A percentile compares a stretch with the other conserved stretches of the same genome.
phyloP scores from a whole-genome alignment of 2,888 invertebrate species.

The Aricia artaxerxes region DNA sequence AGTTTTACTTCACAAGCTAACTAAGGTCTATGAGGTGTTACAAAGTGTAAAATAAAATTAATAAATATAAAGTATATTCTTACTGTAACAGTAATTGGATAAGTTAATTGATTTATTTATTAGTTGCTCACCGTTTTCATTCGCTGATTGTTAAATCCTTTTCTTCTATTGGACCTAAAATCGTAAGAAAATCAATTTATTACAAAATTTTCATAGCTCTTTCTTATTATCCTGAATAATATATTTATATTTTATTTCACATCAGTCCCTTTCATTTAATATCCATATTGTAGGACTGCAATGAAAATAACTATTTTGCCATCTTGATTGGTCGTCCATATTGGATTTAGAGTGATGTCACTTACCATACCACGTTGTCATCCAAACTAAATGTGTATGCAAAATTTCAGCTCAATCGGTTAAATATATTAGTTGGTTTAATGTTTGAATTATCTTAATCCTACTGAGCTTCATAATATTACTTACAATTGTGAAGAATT shows the following conservation, averaged over 20 bases:
- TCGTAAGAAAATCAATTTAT: not conserved
- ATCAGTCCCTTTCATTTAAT: not conserved
- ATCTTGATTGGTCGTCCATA: too few species aligned
- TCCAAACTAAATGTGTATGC: too few species aligned
- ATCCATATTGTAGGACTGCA: too few species aligned
- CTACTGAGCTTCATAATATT: not conserved
- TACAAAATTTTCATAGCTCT: not conserved
- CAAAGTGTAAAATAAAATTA: not conserved
- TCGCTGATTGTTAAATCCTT: not conserved
- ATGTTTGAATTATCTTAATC: not conserved
- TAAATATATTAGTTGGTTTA: too few species aligned
- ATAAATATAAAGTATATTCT: too few species aligned
- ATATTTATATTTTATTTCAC: not conserved
- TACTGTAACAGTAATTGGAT: not conserved
- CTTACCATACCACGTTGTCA: too few species aligned
- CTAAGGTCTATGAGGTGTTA: not conserved
- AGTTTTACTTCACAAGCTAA: not conserved
- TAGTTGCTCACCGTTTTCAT: not conserved
- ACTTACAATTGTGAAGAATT: conserved; percentile 12
- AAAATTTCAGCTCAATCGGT: too few species aligned
- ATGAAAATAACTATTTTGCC: too few species aligned
- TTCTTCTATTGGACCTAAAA: not conserved
- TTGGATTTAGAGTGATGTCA: too few species aligned
- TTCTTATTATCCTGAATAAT: not conserved
- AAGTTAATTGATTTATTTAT: not conserved